Percentiles rank a stretch among this genome's conserved stretches.
These are phyloP conservation scores for Melanophora roralis DNA, from an alignment of 2,888 invertebrate species.

Conservation along the genomic window DNA sequence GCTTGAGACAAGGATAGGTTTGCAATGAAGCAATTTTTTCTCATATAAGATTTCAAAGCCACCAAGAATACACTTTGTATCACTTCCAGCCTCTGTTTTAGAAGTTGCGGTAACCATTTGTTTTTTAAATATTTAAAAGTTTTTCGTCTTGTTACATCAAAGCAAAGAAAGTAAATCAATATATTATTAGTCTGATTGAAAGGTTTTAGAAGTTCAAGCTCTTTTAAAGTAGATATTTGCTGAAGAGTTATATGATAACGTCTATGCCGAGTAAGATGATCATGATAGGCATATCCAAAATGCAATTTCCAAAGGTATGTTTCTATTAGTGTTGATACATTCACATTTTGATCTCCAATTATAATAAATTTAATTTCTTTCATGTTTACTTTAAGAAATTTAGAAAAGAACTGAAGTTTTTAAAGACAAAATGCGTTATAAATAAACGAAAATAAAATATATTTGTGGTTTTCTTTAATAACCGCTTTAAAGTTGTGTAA, in stretches of 20 bases:
- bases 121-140: background rate
- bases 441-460: too few species aligned
- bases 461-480: too few species aligned
- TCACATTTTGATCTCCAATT: constrained; percentile 23
- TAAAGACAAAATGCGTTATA: too few species aligned
- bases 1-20: background rate
- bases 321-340: constrained; percentile 9
- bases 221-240: background rate
- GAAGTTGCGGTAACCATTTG: background rate
- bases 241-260: constrained; percentile 33
- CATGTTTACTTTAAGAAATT: constrained; percentile 3
- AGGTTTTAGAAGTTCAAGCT: background rate
- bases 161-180: constrained; percentile 12
- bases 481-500: too few species aligned
- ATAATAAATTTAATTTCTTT: constrained; percentile 31
- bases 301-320: constrained; percentile 40
- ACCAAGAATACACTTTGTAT: constrained; percentile 6
- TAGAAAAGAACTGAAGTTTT: background rate
- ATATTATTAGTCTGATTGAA: background rate
- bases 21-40: background rate
- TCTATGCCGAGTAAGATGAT: constrained; percentile 15
- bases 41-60: background rate
- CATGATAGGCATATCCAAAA: constrained; percentile 48
- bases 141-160: background rate
- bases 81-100: background rate